Conservation (phyloP, 1,140 invertebrate genomes). For the Hormaphis cornu region DNA sequence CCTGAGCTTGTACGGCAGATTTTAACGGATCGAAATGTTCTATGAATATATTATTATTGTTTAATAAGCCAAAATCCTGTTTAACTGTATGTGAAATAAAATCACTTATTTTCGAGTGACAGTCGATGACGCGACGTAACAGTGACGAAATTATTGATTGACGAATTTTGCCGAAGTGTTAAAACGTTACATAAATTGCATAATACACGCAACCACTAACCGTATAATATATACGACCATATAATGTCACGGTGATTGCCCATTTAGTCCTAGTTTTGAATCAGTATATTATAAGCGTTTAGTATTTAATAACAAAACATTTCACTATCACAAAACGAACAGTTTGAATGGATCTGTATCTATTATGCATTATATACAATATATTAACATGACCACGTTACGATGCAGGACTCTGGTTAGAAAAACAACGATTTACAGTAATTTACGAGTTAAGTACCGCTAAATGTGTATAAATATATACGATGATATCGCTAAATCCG, state of each 20-base stretch:
- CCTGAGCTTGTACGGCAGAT: no score
- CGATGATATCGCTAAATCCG: no score
- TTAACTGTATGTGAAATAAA: background rate
- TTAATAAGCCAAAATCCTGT: background rate
- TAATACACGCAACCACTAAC: no score
- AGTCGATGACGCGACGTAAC: background rate
- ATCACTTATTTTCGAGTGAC: background rate
- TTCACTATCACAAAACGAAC: background rate
- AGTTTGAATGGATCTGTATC: background rate
- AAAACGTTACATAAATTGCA: background rate
- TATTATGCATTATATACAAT: no score
- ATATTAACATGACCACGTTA: no score
- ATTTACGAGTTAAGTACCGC: no score
- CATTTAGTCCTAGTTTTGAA: background rate
- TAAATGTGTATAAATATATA: no score
- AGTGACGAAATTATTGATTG: background rate
- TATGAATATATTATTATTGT: no score
- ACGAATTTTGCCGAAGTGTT: background rate
- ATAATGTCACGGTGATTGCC: conserved; percentile 3
- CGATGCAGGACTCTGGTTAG: no score
- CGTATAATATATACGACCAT: no score
- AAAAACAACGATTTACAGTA: no score
- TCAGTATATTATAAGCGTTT: background rate
- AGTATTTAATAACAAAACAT: background rate
- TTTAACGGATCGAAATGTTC: no score